phyloP scores from a whole-genome alignment of 2,113 vertebrate genomes.

The Ptilorrhoa leucosticta region DNA sequence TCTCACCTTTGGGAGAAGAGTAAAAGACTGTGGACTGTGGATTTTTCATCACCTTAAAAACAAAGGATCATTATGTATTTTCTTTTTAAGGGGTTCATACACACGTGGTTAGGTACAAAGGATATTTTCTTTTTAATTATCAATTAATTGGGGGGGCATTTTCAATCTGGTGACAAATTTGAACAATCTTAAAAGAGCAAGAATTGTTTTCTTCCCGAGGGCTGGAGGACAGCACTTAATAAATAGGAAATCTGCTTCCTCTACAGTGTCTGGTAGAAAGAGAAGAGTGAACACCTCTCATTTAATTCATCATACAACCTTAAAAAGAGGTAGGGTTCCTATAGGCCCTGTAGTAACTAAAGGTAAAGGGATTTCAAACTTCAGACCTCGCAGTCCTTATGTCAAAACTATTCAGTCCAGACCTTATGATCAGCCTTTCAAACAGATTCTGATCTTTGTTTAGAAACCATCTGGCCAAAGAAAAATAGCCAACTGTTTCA shows the following conservation, averaged over 20 bases:
- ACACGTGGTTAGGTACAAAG: not conserved
- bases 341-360: not conserved
- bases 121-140: not conserved
- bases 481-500: conserved; percentile 53
- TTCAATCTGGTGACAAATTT: not conserved
- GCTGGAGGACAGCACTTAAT: not conserved
- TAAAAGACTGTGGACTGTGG: not conserved
- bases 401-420: conserved; percentile 1
- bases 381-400: not conserved
- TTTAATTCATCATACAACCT: not conserved
- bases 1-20: not conserved
- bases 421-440: conserved; percentile 5
- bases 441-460: conserved; percentile 42
- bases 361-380: not conserved
- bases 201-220: not conserved
- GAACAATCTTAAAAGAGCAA: not conserved
- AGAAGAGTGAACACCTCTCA: not conserved
- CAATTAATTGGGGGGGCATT: not conserved
- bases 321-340: not conserved
- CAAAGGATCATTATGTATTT: not conserved
- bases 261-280: not conserved
- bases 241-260: not conserved
- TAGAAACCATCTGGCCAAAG: conserved; percentile 52
- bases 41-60: not conserved
- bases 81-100: not conserved